These are phyloP conservation scores for Metallyticus violacea DNA, from an alignment of 2,888 invertebrate genomes.

Conservation along the genomic window DNA sequence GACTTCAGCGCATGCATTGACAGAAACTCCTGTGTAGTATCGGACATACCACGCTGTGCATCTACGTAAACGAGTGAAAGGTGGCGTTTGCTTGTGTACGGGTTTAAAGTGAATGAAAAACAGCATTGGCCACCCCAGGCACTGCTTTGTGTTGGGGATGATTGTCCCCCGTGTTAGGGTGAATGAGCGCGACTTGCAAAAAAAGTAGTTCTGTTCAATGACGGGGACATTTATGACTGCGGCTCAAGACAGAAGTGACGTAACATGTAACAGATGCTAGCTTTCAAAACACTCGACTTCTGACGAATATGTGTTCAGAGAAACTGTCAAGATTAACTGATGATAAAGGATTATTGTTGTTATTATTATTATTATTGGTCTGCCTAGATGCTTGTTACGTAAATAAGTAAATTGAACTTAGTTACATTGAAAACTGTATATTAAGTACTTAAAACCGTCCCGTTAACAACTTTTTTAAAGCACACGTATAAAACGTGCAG, in stretches of 20 bases:
- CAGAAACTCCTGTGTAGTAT: background rate
- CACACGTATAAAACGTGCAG: no score
- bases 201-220: background rate
- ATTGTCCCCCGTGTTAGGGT: background rate
- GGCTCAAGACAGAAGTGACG: background rate
- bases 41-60: background rate
- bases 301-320: background rate
- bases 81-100: background rate
- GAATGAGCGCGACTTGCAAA: background rate
- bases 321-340: background rate
- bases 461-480: background rate
- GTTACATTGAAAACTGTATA: background rate
- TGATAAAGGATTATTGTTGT: no score
- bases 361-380: background rate
- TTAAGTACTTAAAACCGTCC: background rate
- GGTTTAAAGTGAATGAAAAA: background rate
- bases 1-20: background rate
- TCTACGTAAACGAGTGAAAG: background rate
- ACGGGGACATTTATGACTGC: background rate
- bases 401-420: background rate
- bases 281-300: background rate
- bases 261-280: background rate
- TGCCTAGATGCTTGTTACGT: background rate
- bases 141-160: background rate
- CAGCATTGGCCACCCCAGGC: background rate